Evolutionary conservation across 1,140 invertebrate genomes (phyloP).

Genomic region (Periplaneta americana): DNA sequence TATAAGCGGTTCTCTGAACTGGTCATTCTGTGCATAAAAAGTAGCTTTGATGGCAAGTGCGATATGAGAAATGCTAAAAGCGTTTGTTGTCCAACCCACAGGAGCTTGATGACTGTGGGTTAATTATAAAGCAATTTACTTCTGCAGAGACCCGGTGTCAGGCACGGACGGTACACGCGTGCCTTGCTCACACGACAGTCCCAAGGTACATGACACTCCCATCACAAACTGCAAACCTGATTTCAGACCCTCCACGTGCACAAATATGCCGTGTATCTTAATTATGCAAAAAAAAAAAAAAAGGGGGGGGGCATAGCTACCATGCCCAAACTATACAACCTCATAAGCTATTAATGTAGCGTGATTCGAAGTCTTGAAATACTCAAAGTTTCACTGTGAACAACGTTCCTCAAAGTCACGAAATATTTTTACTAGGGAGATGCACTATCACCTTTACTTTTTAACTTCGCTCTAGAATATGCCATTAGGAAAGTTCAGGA

Average conservation of each 20-base stretch:
- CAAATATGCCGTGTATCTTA: neutral
- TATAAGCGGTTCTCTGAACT: neutral
- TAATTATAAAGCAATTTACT: neutral
- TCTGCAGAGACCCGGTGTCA: neutral
- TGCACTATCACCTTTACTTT: no score
- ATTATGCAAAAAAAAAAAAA: no score
- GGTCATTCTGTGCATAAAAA: neutral
- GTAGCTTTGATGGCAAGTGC: neutral
- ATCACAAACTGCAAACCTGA: neutral
- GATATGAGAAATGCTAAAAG: neutral
- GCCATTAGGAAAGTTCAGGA: no score
- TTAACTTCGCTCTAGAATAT: no score
- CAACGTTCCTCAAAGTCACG: no score
- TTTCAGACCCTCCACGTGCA: neutral
- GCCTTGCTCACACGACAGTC: neutral
- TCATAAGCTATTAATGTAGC: no score
- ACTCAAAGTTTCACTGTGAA: no score
- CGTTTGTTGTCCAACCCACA: neutral
- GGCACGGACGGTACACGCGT: neutral
- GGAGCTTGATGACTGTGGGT: neutral
- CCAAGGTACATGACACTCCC: neutral
- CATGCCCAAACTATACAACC: no score
- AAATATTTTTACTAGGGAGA: no score
- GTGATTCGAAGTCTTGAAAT: no score
- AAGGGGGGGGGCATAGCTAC: no score